Percentiles rank a stretch among this genome's conserved stretches.
Conservation (phyloP, 2,113 vertebrate genomes). For the Paralichthys olivaceus region DNA sequence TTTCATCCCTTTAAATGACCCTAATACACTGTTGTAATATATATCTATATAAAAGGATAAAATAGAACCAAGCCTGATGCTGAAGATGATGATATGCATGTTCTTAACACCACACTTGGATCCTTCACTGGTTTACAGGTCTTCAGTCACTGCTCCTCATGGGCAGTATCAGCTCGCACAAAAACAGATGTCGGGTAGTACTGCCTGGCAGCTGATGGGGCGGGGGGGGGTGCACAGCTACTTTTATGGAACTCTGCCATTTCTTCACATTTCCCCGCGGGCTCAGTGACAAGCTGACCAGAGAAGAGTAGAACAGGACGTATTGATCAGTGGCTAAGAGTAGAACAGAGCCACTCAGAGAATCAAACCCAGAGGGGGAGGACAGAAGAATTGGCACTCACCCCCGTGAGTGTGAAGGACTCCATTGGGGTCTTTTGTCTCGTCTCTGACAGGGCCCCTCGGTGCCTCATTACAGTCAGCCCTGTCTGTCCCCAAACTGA, state of each 20-base stretch:
- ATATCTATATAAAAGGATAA: too few species aligned
- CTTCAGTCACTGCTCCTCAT: neutral
- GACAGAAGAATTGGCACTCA: conserved; percentile 67
- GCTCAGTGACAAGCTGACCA: conserved; percentile 61
- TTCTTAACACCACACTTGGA: too few species aligned
- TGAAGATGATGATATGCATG: too few species aligned
- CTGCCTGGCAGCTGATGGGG: conserved; percentile 44
- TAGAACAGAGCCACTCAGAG: conserved; percentile 64
- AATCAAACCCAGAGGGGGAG: conserved; percentile 61
- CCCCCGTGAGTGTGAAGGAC: conserved; percentile 59
- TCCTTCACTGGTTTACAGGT: neutral
- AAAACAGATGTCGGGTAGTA: conserved; percentile 32
- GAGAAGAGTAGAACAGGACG: conserved; percentile 57
- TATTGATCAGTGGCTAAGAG: conserved; percentile 77
- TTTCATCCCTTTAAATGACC: too few species aligned
- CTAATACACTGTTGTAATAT: too few species aligned
- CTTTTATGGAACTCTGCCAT: conserved; percentile 56
- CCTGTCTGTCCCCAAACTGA: conserved; percentile 35
- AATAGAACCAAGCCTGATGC: too few species aligned
- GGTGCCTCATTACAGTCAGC: conserved; percentile 68
- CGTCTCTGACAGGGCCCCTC: conserved; percentile 59
- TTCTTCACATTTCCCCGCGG: conserved; percentile 56
- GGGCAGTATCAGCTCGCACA: conserved; percentile 39
- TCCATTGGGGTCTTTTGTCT: conserved; percentile 68
- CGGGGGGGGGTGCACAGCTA: conserved; percentile 34